Percentiles rank a stretch among this genome's conserved stretches.
Evolutionary conservation across 2,113 vertebrate species (phyloP).

Genomic region (Prionailurus bengalensis): DNA sequence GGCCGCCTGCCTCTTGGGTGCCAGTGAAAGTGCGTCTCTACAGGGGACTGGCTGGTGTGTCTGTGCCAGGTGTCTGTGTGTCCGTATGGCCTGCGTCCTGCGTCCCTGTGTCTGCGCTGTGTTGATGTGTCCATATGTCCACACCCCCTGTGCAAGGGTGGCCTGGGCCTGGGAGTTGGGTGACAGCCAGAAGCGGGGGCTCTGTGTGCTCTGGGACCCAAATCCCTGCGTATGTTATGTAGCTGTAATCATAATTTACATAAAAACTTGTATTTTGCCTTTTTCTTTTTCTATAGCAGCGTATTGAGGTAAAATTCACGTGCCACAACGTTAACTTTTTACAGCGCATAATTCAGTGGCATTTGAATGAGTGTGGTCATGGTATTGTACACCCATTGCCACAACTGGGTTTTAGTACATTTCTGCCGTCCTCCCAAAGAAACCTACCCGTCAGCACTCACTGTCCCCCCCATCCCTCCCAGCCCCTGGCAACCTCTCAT

Average conservation of each 20-base stretch:
- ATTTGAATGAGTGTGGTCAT: fast-evolving
- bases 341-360: fast-evolving
- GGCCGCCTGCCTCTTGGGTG: not conserved
- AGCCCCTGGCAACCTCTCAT: fast-evolving
- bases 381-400: fast-evolving
- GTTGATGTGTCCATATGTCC: not conserved
- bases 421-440: fast-evolving
- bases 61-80: not conserved
- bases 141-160: fast-evolving
- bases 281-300: not conserved
- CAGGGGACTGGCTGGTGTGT: not conserved
- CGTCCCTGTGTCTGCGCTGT: not conserved
- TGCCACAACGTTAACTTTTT: fast-evolving
- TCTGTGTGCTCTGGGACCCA: not conserved
- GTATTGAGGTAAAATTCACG: not conserved
- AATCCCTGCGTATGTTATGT: not conserved
- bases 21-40: no score
- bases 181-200: not conserved
- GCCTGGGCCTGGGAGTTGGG: not conserved
- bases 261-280: not conserved
- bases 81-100: fast-evolving
- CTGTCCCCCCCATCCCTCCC: not conserved
- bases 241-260: not conserved
- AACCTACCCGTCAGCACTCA: no score
- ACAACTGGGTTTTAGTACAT: not conserved